A percentile compares a stretch with the other conserved stretches of the same genome.
These are phyloP conservation scores for Drosophila aldrichi DNA, from an alignment of 2,888 invertebrate genomes.

Conservation along the genomic window DNA sequence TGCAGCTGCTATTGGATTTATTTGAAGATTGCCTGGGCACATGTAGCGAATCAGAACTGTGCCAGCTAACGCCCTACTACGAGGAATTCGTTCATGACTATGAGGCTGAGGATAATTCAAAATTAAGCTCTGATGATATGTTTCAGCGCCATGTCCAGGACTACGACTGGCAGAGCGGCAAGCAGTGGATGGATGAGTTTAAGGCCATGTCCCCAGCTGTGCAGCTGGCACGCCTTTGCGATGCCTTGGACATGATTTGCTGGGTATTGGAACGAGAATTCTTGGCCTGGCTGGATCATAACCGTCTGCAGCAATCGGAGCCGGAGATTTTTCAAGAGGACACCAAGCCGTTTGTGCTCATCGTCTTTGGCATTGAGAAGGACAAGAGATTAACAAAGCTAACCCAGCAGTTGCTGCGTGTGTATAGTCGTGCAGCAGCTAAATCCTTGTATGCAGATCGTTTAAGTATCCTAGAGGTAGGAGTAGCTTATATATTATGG, in stretches of 20 bases:
- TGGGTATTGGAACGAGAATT: constrained; percentile 87
- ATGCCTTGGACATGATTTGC: constrained; percentile 86
- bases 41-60: constrained; percentile 58
- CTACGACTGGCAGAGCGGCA: constrained; percentile 80
- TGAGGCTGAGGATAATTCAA: constrained; percentile 43
- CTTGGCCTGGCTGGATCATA: constrained; percentile 87
- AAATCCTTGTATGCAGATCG: constrained; percentile 65
- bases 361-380: constrained; percentile 73
- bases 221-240: constrained; percentile 86
- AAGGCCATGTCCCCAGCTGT: constrained; percentile 50
- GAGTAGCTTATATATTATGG: background rate
- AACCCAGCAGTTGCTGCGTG: constrained; percentile 72
- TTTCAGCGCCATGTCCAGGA: constrained; percentile 59
- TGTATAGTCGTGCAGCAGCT: constrained; percentile 74
- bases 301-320: constrained; percentile 70
- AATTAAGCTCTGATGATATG: constrained; percentile 40
- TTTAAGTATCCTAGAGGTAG: constrained; percentile 77
- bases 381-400: constrained; percentile 64
- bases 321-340: constrained; percentile 72
- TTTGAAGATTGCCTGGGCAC: constrained; percentile 63
- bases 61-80: constrained; percentile 24
- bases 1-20: constrained; percentile 62
- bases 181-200: constrained; percentile 64
- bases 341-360: constrained; percentile 75
- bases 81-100: constrained; percentile 39